A percentile compares a stretch with the other conserved stretches of the same genome.
phyloP scores from a whole-genome alignment of 2,113 vertebrate genomes.

The Raja brachyura region DNA sequence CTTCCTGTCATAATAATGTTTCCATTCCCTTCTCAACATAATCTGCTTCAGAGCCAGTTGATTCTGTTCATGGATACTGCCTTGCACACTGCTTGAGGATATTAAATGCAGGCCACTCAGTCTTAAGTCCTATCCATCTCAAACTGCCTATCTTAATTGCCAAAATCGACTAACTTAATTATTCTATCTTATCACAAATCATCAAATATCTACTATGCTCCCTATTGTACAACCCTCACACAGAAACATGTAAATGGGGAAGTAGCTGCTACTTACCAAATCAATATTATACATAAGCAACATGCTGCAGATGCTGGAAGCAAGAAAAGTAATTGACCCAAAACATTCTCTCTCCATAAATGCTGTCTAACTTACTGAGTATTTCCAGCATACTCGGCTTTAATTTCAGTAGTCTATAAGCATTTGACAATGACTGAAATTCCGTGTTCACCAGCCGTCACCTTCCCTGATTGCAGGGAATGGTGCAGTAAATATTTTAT shows the following conservation, averaged over 20 bases:
- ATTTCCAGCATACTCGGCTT: no score
- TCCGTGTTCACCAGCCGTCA: not conserved
- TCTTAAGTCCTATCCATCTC: not conserved
- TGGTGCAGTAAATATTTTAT: not conserved
- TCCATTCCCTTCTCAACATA: not conserved
- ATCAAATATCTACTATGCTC: not conserved
- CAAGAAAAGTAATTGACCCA: no score
- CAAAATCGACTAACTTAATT: not conserved
- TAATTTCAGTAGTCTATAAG: not conserved
- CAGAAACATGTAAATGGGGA: not conserved
- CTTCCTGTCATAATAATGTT: not conserved
- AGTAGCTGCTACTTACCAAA: not conserved
- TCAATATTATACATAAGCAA: not conserved
- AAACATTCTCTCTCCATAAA: no score
- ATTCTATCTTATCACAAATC: not conserved
- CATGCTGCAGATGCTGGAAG: no score
- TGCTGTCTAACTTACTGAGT: no score
- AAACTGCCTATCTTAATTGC: not conserved
- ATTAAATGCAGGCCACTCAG: not conserved
- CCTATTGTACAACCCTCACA: not conserved
- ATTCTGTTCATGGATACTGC: not conserved
- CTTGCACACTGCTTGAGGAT: not conserved
- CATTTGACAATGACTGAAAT: not conserved
- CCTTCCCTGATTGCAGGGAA: not conserved
- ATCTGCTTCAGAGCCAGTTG: not conserved